Evolutionary conservation across 2,888 invertebrate species (phyloP).

Genomic region (Eueremaeus valkanovi): DNA sequence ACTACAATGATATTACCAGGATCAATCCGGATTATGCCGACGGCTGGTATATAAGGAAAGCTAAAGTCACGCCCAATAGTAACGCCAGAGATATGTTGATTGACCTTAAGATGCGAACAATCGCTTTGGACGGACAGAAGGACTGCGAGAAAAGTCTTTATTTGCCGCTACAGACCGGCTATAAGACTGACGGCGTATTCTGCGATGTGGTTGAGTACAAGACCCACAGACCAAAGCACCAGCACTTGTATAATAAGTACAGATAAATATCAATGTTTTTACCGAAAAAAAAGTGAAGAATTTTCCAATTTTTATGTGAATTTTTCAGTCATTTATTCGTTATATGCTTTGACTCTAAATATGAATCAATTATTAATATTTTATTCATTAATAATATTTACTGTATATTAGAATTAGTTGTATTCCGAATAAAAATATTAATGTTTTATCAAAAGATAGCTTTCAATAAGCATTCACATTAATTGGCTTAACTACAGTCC

Average conservation of each 20-base stretch:
- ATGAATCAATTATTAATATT: too few species aligned
- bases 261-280: too few species aligned
- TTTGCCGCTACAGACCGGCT: neutral
- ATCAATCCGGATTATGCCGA: neutral
- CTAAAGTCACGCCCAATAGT: neutral
- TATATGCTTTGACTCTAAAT: too few species aligned
- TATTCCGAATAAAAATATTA: too few species aligned
- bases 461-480: too few species aligned
- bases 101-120: neutral
- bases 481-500: too few species aligned
- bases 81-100: neutral
- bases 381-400: too few species aligned
- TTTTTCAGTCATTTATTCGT: too few species aligned
- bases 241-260: constrained; percentile 9
- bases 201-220: neutral
- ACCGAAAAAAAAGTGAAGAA: too few species aligned
- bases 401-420: too few species aligned
- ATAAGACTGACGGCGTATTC: neutral
- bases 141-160: neutral
- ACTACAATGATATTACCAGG: neutral
- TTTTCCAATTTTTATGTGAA: too few species aligned
- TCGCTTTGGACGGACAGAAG: neutral
- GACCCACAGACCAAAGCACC: constrained; percentile 12
- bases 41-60: constrained; percentile 5
- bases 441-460: too few species aligned